Evolutionary conservation across 1,140 invertebrate species (phyloP), one percentile per base, ranked within the genome.

Genomic region (Caenorhabditis brenneri): DNA sequence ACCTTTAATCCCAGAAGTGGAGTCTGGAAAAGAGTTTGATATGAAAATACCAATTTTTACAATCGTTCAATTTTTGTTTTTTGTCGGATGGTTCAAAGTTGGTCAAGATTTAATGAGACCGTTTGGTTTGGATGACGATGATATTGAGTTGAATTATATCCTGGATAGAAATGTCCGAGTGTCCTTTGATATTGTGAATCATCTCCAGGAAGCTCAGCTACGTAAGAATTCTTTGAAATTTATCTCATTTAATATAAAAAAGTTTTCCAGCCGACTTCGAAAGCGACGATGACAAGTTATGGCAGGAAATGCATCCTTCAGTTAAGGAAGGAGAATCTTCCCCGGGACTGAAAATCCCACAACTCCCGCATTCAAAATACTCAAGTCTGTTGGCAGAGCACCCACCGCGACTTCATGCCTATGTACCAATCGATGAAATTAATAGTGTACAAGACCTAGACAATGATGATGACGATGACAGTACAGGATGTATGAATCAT

Each of bases 81-180:
- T 81, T 36, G 84, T 85, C 33, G 84, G 84, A 24, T 82, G 69
- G 69, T 82, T 74, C n/a, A 74, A 74, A 22, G 65, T 85, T 42
- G 85, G 85, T 24, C 80, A 86, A 81, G 85, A 86, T 81, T 46
- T 86, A 33, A 86, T 86, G 85, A 27, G 65, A 33, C 85, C 85
- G 19, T 86, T 86, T 46, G 85, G 85, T 16, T 69, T 80, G 19
- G 84, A 85, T 58, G 84, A 85, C 42, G 84, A 85, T 51, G 85
- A 86, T 36, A 82, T 86, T 46, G 85, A 86, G 31, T 48, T 86
- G 74, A 82, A 86, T 24, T 86, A 86, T 80, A 86, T 86, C 19
- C 49, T 86, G 46, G 85, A 82, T 53, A 10, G 84, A 10, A 85
- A 85, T 29, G 39, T 85, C 29, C 27, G 42, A 2, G 74, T 80